Evolutionary conservation across 1,140 invertebrate species (phyloP), one percentile per base, ranked within the genome.

Genomic region (Diploscapter pachys): DNA sequence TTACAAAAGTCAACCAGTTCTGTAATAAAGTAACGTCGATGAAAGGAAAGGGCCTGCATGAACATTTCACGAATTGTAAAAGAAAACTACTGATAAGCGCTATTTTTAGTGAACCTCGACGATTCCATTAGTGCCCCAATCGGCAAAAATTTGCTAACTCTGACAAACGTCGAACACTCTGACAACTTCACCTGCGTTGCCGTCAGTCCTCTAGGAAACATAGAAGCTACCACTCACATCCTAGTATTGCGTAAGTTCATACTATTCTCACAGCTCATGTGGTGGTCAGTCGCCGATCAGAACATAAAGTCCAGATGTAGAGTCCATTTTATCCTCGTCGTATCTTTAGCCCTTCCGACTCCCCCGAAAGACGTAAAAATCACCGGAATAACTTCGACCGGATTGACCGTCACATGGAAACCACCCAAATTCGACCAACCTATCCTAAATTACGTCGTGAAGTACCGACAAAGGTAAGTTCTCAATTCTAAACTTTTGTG

Each of bases 101-200:
- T 49, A n/a, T 5, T 73, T 73, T 73, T 65, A 73, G 72, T 74
- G 54, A 64, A 73, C 31, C 63, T 83, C 2, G 75, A 82, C 57
- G 75, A 82, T 57, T 80, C 81, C 5, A 52, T 72, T 8, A 80
- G 73, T 11, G 82, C 82, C 54, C 81, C 88, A 4, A 87, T 89
- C 61, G 89, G 89, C 1, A 86, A 85, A 67, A 98, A 97, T 88
- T 91, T 95, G 8, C 88, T 99, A 31, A 89, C 91, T 73, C 85
- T 98, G 77, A 91, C 89, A 9, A 91, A 95, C 82, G 93, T 98
- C 59, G 89, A 92, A 78, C 92, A 96, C 83, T 93, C 93, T 0
- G 93, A 92, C 5, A 98, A 97, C 87, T 98, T 96, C 88, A 98
- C 95, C 0, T 98, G 96, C 86, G 91, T 95, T 56, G 96, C 96